Conservation (phyloP, 2,888 invertebrate species). For the Metopia argyrocephala region DNA sequence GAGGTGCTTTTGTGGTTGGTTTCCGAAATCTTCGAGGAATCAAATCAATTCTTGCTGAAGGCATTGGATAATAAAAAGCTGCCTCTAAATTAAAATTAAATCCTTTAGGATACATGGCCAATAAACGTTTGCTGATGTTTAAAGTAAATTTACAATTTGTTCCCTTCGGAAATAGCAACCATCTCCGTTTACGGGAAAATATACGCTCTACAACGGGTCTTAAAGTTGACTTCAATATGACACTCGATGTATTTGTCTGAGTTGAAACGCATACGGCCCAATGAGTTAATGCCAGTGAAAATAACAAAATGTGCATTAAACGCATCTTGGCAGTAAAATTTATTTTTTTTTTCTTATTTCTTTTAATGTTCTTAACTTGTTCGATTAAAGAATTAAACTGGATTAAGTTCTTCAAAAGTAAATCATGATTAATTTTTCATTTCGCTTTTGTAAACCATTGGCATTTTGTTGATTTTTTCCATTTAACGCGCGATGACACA, state of each 20-base stretch:
- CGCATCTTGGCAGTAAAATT: neutral
- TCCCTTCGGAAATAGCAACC: slow-evolving; percentile 73
- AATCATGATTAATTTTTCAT: neutral
- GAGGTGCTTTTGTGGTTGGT: slow-evolving; percentile 69
- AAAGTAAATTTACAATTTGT: slow-evolving; percentile 73
- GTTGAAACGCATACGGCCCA: neutral
- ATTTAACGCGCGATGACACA: slow-evolving; percentile 19
- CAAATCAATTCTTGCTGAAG: slow-evolving; percentile 71
- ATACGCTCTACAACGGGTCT: slow-evolving; percentile 69
- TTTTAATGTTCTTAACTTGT: slow-evolving; percentile 21
- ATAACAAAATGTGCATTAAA: neutral
- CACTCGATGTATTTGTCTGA: neutral
- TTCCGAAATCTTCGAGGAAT: slow-evolving; percentile 73
- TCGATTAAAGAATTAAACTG: slow-evolving; percentile 24
- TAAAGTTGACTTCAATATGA: slow-evolving; percentile 58
- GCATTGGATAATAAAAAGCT: slow-evolving; percentile 73
- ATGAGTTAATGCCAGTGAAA: neutral
- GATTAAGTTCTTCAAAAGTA: slow-evolving; percentile 1
- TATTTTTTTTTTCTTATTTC: too few relatives aligned
- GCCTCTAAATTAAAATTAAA: slow-evolving; percentile 70
- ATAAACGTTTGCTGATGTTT: slow-evolving; percentile 69
- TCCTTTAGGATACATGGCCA: slow-evolving; percentile 71
- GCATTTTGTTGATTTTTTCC: slow-evolving; percentile 36
- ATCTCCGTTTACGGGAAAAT: slow-evolving; percentile 73
- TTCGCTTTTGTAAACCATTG: too few relatives aligned